Conservation (phyloP, 2,888 invertebrate species). For the Athalia cordata region DNA sequence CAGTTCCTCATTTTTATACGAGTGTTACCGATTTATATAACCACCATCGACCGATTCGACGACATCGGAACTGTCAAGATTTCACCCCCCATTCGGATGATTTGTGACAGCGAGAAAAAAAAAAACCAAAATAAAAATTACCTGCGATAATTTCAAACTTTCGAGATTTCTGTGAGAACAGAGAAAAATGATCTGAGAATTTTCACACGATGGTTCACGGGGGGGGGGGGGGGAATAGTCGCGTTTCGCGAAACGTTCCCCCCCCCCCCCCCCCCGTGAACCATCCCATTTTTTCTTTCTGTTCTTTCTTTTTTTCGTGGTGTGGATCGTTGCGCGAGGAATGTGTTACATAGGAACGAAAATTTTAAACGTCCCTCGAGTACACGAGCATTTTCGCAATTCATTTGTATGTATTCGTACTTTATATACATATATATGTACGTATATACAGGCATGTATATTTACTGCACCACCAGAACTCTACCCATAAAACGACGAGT, state of each 20-base stretch:
- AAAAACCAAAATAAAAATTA: background rate
- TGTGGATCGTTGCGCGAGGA: background rate
- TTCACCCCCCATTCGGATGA: background rate
- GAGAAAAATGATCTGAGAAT: no score
- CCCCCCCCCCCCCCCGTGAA: slow-evolving; percentile 5
- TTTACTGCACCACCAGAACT: no score
- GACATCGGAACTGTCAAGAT: background rate
- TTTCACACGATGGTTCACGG: no score
- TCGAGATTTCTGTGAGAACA: no score
- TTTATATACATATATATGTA: no score
- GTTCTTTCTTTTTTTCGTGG: background rate
- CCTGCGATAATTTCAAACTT: no score
- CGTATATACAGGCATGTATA: no score
- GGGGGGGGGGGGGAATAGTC: no score
- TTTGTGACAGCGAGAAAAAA: background rate
- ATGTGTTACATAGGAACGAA: background rate
- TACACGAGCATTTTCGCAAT: background rate
- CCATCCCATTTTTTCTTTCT: background rate
- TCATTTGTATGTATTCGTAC: background rate
- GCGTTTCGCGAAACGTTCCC: no score
- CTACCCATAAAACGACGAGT: no score
- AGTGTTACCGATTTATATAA: slow-evolving; percentile 30
- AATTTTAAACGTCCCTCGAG: slow-evolving; percentile 11
- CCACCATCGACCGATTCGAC: background rate
- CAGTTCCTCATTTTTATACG: slow-evolving; percentile 43